Conservation (phyloP, 2,797 vertebrate species). For the Falco rusticolus region DNA sequence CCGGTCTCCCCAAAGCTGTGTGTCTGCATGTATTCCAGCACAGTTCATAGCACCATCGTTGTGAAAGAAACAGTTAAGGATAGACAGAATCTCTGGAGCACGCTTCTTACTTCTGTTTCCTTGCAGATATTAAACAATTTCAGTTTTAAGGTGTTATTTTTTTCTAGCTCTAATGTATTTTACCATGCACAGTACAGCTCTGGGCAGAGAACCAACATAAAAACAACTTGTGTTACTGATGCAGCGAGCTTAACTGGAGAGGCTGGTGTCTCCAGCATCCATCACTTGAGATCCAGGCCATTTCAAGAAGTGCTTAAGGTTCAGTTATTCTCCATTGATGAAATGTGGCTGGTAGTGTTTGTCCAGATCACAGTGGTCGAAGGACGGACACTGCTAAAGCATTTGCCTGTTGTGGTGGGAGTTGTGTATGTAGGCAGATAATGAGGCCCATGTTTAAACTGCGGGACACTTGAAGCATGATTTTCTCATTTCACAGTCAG, state of each 20-base stretch:
- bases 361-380: background rate
- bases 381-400: background rate
- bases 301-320: background rate
- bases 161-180: accelerated
- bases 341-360: background rate
- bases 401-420: accelerated
- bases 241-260: too few species aligned
- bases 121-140: background rate
- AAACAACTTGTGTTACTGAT: background rate
- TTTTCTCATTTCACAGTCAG: background rate
- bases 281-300: accelerated
- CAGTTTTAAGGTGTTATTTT: background rate
- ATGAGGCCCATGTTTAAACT: background rate
- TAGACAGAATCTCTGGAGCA: background rate
- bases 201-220: background rate
- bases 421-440: background rate
- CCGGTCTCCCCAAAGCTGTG: background rate
- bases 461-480: background rate
- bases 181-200: background rate
- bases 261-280: background rate
- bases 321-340: background rate
- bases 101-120: background rate
- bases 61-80: background rate
- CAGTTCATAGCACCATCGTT: background rate
- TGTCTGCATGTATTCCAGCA: background rate